Evolutionary conservation across 2,113 vertebrate genomes (phyloP).

Genomic region (Pelodiscus sinensis): DNA sequence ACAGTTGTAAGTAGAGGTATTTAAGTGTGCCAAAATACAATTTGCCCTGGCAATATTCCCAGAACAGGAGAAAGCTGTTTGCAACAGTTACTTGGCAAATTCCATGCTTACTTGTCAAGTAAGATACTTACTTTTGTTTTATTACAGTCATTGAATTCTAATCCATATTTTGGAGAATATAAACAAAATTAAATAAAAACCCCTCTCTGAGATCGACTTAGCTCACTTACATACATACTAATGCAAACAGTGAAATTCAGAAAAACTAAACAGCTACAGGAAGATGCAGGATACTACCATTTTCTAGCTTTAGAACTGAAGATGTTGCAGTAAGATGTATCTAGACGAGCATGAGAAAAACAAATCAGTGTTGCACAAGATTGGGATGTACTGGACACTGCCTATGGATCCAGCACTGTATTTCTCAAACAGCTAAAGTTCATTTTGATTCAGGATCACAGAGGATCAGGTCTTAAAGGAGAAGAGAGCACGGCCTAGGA

Average conservation of each 20-base stretch:
- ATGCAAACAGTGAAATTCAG: neutral
- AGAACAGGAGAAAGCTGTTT: neutral
- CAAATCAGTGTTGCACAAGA: neutral
- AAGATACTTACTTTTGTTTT: constrained; percentile 36
- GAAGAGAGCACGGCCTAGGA: neutral
- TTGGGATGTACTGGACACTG: neutral
- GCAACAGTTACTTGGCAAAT: neutral
- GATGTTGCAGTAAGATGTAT: neutral
- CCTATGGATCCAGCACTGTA: neutral
- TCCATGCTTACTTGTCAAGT: constrained; percentile 18
- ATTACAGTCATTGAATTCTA: neutral
- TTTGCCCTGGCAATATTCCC: constrained; percentile 40
- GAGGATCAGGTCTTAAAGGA: neutral
- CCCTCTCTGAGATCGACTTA: neutral
- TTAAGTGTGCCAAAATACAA: constrained; percentile 15
- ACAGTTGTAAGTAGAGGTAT: neutral
- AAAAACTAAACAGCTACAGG: neutral
- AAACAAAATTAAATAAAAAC: neutral
- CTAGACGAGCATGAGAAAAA: neutral
- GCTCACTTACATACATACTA: neutral
- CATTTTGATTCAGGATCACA: neutral
- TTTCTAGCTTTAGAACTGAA: neutral
- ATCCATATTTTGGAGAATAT: neutral
- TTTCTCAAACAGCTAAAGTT: neutral
- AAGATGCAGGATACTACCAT: neutral